Conservation (phyloP, 2,797 vertebrate genomes). For the Echeneis naucrates region DNA sequence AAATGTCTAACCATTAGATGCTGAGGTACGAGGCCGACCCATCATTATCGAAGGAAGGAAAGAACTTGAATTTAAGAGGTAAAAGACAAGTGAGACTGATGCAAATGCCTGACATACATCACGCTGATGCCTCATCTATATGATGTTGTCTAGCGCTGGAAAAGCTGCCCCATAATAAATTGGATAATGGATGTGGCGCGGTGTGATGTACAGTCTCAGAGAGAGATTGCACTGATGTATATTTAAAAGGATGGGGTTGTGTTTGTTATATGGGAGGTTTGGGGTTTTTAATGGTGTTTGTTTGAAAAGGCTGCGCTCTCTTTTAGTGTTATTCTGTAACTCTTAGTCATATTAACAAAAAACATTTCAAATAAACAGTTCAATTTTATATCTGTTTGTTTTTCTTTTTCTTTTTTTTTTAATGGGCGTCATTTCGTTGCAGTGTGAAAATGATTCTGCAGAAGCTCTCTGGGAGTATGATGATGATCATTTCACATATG, state of each 20-base stretch:
- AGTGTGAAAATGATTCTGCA: background rate
- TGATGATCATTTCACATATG: background rate
- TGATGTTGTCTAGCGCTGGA: background rate
- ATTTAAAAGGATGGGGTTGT: constrained; percentile 1
- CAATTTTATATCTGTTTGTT: too few relatives aligned
- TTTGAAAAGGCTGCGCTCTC: background rate
- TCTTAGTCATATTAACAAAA: background rate
- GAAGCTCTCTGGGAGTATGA: background rate
- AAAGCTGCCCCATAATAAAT: constrained; percentile 3
- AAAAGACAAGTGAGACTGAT: background rate
- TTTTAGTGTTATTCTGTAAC: background rate
- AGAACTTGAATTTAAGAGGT: constrained; percentile 6
- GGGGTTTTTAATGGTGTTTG: background rate
- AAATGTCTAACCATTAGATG: background rate
- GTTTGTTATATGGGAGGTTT: background rate
- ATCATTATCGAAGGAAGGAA: background rate
- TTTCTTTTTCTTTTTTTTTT: too few relatives aligned
- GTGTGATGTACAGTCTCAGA: constrained; percentile 3
- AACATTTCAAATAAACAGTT: background rate
- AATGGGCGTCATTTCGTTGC: background rate
- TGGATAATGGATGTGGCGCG: constrained; percentile 14
- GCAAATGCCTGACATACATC: constrained; percentile 4
- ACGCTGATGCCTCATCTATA: constrained; percentile 17
- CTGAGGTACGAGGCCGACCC: background rate
- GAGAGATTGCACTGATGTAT: background rate